phyloP scores from a whole-genome alignment of 2,113 vertebrate species.

The Formicarius rufipectus region DNA sequence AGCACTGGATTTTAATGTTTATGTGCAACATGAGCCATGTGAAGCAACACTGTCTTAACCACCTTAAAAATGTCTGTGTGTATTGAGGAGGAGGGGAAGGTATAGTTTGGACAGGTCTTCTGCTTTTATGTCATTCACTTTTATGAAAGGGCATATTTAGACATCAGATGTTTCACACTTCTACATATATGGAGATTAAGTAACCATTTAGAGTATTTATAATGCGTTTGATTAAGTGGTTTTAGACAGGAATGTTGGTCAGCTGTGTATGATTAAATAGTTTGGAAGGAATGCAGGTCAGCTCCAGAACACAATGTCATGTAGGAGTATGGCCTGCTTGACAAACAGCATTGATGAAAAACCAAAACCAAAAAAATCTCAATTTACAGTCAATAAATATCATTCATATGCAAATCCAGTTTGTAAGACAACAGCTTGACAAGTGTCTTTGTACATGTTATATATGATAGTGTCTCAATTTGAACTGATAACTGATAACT shows the following conservation, averaged over 20 bases:
- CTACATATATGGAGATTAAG: slow-evolving; percentile 62
- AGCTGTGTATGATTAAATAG: slow-evolving; percentile 69
- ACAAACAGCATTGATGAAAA: not conserved
- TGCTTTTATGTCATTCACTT: not conserved
- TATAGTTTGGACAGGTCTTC: not conserved
- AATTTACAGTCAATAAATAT: slow-evolving; percentile 40
- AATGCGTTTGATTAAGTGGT: slow-evolving; percentile 62
- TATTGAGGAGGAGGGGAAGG: not conserved
- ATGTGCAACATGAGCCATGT: not conserved
- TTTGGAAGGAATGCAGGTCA: slow-evolving; percentile 69
- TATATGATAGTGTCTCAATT: not conserved
- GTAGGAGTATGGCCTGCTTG: not conserved
- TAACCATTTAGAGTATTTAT: slow-evolving; percentile 57
- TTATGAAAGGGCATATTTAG: not conserved
- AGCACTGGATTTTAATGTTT: not conserved
- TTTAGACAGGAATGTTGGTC: slow-evolving; percentile 67
- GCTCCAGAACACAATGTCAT: slow-evolving; percentile 17
- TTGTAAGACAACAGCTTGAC: slow-evolving; percentile 9
- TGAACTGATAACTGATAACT: not conserved
- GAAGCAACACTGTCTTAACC: not conserved
- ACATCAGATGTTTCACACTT: slow-evolving; percentile 38
- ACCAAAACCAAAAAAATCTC: not conserved
- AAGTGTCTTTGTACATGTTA: not conserved
- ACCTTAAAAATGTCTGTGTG: not conserved
- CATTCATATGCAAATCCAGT: not conserved